Evolutionary conservation across 2,888 invertebrate species (phyloP).

Genomic region (Trypoxylon attenuatum): DNA sequence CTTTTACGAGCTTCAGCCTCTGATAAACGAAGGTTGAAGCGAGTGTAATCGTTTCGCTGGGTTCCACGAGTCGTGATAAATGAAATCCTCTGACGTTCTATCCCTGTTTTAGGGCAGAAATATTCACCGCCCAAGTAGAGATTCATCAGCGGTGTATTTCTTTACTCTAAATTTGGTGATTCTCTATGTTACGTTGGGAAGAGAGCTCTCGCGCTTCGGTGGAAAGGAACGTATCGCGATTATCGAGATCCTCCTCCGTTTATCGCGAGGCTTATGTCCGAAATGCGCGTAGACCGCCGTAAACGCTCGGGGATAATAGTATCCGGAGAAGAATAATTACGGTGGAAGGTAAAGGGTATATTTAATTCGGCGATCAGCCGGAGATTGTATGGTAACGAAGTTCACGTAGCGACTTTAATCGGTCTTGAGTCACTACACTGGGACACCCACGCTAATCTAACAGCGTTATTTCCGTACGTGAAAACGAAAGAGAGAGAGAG

Average conservation of each 20-base stretch:
- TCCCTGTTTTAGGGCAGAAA: background rate
- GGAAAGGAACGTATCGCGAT: too few species aligned
- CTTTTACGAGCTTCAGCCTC: background rate
- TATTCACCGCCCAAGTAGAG: slow-evolving; percentile 1
- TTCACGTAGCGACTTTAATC: slow-evolving; percentile 19
- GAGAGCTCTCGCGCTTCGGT: too few species aligned
- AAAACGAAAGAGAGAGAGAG: too few species aligned
- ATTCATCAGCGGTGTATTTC: too few species aligned
- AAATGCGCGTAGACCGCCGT: too few species aligned
- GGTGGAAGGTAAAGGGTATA: too few species aligned
- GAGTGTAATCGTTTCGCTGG: background rate
- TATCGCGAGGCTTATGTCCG: too few species aligned
- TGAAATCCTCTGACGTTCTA: background rate
- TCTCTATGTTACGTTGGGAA: too few species aligned
- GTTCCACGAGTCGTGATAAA: background rate
- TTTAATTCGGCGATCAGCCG: background rate
- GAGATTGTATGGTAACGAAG: slow-evolving; percentile 6
- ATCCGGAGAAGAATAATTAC: too few species aligned
- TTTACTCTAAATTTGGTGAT: too few species aligned
- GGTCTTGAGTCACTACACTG: slow-evolving; percentile 21
- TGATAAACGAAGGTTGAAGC: background rate
- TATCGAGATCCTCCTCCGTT: too few species aligned
- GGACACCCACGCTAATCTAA: slow-evolving; percentile 44
- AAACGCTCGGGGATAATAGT: too few species aligned
- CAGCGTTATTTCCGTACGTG: slow-evolving; percentile 40